Evolutionary conservation across 2,888 invertebrate species (phyloP).

Genomic region (Drosophila testacea): DNA sequence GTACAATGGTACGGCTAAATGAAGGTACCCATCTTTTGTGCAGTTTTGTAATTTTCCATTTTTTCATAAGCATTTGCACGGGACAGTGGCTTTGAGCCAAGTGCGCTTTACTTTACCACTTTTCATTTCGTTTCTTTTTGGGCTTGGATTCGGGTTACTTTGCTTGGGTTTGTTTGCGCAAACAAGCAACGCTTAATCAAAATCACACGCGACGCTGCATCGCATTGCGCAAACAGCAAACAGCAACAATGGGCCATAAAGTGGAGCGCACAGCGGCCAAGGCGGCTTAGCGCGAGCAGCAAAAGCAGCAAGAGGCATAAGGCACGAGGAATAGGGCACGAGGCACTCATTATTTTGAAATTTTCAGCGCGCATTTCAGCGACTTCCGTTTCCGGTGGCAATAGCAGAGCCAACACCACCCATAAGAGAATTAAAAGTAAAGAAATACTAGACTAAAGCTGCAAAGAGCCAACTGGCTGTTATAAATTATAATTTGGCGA

Average conservation of each 20-base stretch:
- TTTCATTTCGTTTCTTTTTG: conserved; percentile 45
- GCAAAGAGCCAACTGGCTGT: conserved; percentile 60
- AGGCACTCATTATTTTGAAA: conserved; percentile 82
- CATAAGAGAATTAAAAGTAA: conserved; percentile 73
- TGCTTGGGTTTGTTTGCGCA: conserved; percentile 44
- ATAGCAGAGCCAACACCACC: conserved; percentile 38
- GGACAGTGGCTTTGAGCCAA: conserved; percentile 32
- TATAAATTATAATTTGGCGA: conserved; percentile 77
- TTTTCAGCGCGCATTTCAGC: conserved; percentile 82
- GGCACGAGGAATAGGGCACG: conserved; percentile 13
- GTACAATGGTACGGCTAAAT: conserved; percentile 2
- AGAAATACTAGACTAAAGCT: conserved; percentile 54
- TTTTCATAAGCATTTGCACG: conserved; percentile 31
- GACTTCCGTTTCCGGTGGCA: conserved; percentile 77
- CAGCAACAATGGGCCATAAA: conserved; percentile 59
- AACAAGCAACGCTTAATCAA: conserved; percentile 72
- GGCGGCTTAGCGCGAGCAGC: conserved; percentile 34
- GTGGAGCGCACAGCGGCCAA: conserved; percentile 53
- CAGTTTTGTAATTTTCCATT: conserved; percentile 23
- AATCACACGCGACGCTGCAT: conserved; percentile 76
- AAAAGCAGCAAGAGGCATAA: background rate
- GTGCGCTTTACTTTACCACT: conserved; percentile 41
- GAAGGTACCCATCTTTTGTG: background rate
- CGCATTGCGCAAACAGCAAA: conserved; percentile 63
- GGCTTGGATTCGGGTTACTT: conserved; percentile 14